Evolutionary conservation across 2,797 vertebrate species (phyloP), one percentile per base, ranked within the genome.

Genomic region (Carcharodon carcharias): DNA sequence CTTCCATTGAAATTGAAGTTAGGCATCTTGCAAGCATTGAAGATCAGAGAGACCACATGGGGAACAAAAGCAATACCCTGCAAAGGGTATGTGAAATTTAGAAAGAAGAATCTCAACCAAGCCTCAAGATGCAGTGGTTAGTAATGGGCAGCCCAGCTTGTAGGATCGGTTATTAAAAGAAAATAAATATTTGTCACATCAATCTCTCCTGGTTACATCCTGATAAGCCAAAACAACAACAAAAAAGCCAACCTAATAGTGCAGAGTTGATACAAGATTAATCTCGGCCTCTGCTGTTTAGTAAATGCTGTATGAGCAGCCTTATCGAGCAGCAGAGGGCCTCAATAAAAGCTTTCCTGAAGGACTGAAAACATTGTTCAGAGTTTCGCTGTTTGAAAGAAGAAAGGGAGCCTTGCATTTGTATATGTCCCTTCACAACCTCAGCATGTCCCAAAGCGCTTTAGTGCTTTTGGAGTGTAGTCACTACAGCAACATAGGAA

Each of bases 151-250:
- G 45, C 12, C 67, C 50, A 31, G 16, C 94, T 31, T 50, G 67
- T 56, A 73, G 11, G 54, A 73, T 56, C 35, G 94, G 31, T 26
- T 56, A 71, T 91, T 0, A 54, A 91, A 58, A 18, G 16, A 73
- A 31, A 56, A 69, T 11, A 5, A 71, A 50, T 71, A 28, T 54
- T 56, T 95, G 67, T 21, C 35, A 9, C 50, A 95, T 73, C 45
- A 71, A 50, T 95, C 63, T 69, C 63, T 67, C 65, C 26, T 40
- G 8, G 65, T 40, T 69, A 69, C 92, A 45, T 69, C 40, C 67
- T 56, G 94, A 71, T 73, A 95, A 95, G 45, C 67, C 94, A 73
- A 16, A 71, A 73, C 50, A 95, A 93, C 35, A 93, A 40, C 40
- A 56, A 18, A 95, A 73, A 35, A 31, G 21, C 21, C 4, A 54